Evolutionary conservation across 2,797 vertebrate genomes (phyloP), one percentile per base, ranked within the genome.

Genomic region (Corythornis leucogaster): DNA sequence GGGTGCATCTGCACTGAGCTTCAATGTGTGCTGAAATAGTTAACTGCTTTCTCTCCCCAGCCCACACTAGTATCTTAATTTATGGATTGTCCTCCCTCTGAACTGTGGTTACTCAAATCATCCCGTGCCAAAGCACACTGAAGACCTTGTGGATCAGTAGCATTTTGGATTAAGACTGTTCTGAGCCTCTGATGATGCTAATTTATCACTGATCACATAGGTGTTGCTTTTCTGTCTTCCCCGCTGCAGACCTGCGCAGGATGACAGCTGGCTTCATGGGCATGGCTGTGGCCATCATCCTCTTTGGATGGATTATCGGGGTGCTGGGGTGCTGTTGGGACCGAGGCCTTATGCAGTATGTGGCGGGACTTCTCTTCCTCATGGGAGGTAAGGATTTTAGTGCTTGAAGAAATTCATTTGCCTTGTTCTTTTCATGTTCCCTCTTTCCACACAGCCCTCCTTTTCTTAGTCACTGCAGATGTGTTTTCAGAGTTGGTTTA

Each of bases 261-360:
- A 99, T 99, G 99, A 99, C 99, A 1, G 99, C 99, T 5, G 99
- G 99, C 57, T 99, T 99, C 97, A 99, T 99, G 99, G 99, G 99
- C 95, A 99, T 99, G 99, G 99, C 99, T 0, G 99, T 99, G 90
- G 99, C 99, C 95, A 99, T 99, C 97, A 99, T 99, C 96, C 98
- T 99, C 85, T 99, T 99, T 2, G 99, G 99, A 33, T 99, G 99
- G 99, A 98, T 99, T 95, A 98, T 99, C 0, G 99, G 99, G 2
- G 98, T 99, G 95, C 98, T 99, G 18, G 99, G 99, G 81, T 99
- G 99, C 98, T 99, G 99, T 96, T 99, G 99, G 99, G 99, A 99
- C 94, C 97, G 99, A 92, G 99, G 99, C 93, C 99, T 99, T 95
- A 99, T 99, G 99, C 99, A 99, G 96, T 99, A 99, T 63, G 99